phyloP scores from a whole-genome alignment of 2,797 vertebrate genomes.

The Lepus townsendii region DNA sequence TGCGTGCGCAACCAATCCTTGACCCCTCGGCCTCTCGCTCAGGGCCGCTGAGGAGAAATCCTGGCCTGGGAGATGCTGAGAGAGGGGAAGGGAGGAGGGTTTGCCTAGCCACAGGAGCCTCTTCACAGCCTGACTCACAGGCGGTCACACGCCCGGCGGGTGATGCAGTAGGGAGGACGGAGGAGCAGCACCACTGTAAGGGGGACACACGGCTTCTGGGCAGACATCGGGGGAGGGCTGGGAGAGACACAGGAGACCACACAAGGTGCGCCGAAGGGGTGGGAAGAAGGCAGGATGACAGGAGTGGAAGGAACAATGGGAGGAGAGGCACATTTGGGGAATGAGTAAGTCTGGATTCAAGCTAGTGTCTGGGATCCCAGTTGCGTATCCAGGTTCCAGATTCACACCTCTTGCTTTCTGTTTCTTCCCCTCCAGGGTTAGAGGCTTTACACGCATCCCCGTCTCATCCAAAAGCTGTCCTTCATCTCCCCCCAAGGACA shows the following conservation, averaged over 20 bases:
- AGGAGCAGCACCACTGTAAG: conserved; percentile 12
- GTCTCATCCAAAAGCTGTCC: conserved; percentile 67
- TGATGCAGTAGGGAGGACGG: conserved; percentile 64
- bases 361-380: conserved; percentile 27
- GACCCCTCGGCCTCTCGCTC: neutral
- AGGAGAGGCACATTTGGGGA: conserved; percentile 19
- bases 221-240: neutral
- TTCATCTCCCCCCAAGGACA: conserved; percentile 80
- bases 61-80: neutral
- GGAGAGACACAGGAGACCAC: neutral
- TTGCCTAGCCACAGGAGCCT: conserved; percentile 43
- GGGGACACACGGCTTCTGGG: conserved; percentile 20
- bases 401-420: conserved; percentile 46
- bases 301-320: neutral
- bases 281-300: conserved; percentile 11
- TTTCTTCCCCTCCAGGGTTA: neutral
- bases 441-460: conserved; percentile 24
- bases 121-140: conserved; percentile 81
- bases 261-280: neutral
- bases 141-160: conserved; percentile 78
- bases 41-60: conserved; percentile 12
- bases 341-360: neutral
- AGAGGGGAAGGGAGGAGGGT: conserved; percentile 52
- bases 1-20: neutral
- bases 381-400: conserved; percentile 35